phyloP scores from a whole-genome alignment of 2,113 vertebrate genomes.

The Rhinolophus ferrumequinum region DNA sequence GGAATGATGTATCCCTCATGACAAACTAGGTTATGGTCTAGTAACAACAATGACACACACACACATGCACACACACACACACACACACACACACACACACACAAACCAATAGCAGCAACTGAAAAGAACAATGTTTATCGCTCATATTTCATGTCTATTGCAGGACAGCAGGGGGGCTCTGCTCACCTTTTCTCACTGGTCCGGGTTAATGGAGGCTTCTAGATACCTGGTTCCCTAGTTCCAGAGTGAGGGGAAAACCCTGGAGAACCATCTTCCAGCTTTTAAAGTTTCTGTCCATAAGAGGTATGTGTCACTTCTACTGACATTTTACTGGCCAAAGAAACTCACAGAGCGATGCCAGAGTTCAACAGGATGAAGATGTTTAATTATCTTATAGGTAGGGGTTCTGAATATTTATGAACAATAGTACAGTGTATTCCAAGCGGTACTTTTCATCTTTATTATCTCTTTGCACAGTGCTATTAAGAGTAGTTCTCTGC shows the following conservation, averaged over 20 bases:
- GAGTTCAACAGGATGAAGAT: not conserved
- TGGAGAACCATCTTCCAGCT: not conserved
- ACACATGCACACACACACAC: too few relatives aligned
- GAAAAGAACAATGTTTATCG: constrained; percentile 15
- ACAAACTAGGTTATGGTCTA: not conserved
- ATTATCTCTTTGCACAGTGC: not conserved
- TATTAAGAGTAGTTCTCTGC: not conserved
- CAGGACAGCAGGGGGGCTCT: not conserved
- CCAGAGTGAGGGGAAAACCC: not conserved
- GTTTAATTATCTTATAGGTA: not conserved
- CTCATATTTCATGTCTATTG: not conserved
- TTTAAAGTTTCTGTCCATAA: constrained; percentile 11
- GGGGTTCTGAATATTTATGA: not conserved
- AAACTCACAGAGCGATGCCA: not conserved
- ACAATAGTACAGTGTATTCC: not conserved
- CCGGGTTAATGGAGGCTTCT: not conserved
- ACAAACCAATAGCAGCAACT: not conserved
- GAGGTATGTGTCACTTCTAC: not conserved
- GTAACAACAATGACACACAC: not conserved
- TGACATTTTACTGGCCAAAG: not conserved
- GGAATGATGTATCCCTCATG: not conserved
- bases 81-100: not conserved
- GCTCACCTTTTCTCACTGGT: not conserved
- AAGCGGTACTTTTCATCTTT: not conserved
- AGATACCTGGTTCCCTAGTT: not conserved